phyloP scores from a whole-genome alignment of 2,113 vertebrate genomes.

The Elephantulus edwardii region DNA sequence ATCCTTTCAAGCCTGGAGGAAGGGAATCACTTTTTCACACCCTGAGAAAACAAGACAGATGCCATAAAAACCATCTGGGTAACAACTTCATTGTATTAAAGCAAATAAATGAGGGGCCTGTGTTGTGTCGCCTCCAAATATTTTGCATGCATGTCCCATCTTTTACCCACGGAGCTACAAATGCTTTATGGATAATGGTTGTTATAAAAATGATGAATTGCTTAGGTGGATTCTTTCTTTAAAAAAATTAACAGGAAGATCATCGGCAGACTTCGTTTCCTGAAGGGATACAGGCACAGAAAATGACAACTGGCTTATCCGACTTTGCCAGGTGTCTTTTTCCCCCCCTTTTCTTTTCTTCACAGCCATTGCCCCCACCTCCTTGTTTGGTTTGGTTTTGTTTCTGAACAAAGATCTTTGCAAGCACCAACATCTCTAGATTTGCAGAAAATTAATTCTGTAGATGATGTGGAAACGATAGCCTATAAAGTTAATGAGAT shows the following conservation, averaged over 20 bases:
- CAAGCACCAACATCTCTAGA: conserved; percentile 45
- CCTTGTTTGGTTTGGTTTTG: conserved; percentile 21
- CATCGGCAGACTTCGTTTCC: neutral
- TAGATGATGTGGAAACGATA: conserved; percentile 74
- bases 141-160: neutral
- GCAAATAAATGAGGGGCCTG: neutral
- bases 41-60: neutral
- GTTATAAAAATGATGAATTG: conserved; percentile 54
- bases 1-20: neutral
- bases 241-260: neutral
- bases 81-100: conserved; percentile 38
- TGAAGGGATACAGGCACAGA: neutral
- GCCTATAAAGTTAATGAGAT: conserved; percentile 87
- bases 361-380: too few relatives aligned
- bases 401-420: conserved; percentile 33
- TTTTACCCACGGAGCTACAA: neutral
- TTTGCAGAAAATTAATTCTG: conserved; percentile 78
- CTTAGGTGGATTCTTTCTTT: neutral
- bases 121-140: neutral
- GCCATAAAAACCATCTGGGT: neutral
- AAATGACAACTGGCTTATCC: neutral
- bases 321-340: neutral
- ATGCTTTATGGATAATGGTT: conserved; percentile 44
- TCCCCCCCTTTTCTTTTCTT: accelerated
- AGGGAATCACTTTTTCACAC: neutral